Conservation (phyloP, 2,888 invertebrate genomes). For the Exephanes ischioxanthus region DNA sequence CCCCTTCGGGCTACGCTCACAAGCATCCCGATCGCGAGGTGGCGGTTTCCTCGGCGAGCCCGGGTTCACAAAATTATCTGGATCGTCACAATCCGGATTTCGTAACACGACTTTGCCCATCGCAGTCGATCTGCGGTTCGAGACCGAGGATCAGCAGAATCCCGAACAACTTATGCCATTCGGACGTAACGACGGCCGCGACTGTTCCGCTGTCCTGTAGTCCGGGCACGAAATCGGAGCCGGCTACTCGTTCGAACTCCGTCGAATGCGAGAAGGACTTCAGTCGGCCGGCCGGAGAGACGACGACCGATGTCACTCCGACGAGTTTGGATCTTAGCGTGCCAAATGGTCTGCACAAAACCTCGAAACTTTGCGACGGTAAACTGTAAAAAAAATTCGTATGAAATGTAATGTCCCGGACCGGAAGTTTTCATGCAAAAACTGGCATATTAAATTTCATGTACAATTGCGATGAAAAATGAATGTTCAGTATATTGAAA, state of each 20-base stretch:
- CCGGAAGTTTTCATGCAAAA: no score
- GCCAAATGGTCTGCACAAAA: constrained; percentile 75
- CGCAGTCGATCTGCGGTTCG: constrained; percentile 44
- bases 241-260: constrained; percentile 80
- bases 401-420: no score
- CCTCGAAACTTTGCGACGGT: no score
- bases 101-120: constrained; percentile 59
- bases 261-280: constrained; percentile 80
- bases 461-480: no score
- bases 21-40: constrained; percentile 76
- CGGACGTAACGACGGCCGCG: constrained; percentile 28
- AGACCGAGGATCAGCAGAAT: constrained; percentile 30
- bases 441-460: no score
- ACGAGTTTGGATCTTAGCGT: constrained; percentile 77
- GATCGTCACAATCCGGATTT: constrained; percentile 71
- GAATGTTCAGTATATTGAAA: no score
- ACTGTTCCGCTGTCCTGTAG: constrained; percentile 4
- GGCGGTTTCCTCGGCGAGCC: constrained; percentile 52
- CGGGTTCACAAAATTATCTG: constrained; percentile 65
- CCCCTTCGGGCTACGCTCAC: constrained; percentile 72
- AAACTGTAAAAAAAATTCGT: no score
- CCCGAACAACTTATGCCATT: constrained; percentile 35
- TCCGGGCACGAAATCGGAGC: constrained; percentile 76
- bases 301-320: constrained; percentile 70
- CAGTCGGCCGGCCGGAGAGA: constrained; percentile 18